These are phyloP conservation scores for Heliconius cydno DNA, from an alignment of 2,888 invertebrate genomes.

Conservation along the genomic window DNA sequence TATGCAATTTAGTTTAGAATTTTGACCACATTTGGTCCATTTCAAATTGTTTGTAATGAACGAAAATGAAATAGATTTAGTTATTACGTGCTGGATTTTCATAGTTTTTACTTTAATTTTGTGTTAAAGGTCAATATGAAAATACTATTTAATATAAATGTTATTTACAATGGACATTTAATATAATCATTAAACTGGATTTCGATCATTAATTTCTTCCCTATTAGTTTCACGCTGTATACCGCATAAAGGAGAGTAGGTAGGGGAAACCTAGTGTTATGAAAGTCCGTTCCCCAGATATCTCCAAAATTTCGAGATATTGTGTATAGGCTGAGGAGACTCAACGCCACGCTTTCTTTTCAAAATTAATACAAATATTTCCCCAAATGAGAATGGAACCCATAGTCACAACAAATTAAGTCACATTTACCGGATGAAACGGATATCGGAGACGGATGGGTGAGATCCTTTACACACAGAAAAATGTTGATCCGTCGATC, in stretches of 20 bases:
- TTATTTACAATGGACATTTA: too few species aligned
- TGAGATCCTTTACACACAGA: too few species aligned
- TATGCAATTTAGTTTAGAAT: neutral
- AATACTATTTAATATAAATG: too few species aligned
- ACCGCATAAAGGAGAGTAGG: neutral
- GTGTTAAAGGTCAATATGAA: too few species aligned
- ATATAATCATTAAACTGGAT: too few species aligned
- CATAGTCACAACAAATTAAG: too few species aligned
- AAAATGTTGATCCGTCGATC: too few species aligned
- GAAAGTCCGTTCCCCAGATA: neutral
- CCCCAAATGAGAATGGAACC: too few species aligned
- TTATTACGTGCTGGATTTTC: neutral
- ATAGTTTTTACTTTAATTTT: neutral
- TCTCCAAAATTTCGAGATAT: neutral
- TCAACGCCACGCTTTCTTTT: neutral
- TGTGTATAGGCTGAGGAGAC: neutral
- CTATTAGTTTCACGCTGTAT: neutral
- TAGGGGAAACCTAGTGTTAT: neutral
- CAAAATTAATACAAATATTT: too few species aligned
- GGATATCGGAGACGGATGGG: too few species aligned
- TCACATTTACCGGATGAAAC: too few species aligned
- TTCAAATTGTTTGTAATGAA: neutral
- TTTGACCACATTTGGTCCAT: constrained; percentile 5
- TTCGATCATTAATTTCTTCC: neutral
- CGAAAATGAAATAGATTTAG: constrained; percentile 1